Conservation (phyloP, 2,888 invertebrate species). For the Harpalus rubripes region DNA sequence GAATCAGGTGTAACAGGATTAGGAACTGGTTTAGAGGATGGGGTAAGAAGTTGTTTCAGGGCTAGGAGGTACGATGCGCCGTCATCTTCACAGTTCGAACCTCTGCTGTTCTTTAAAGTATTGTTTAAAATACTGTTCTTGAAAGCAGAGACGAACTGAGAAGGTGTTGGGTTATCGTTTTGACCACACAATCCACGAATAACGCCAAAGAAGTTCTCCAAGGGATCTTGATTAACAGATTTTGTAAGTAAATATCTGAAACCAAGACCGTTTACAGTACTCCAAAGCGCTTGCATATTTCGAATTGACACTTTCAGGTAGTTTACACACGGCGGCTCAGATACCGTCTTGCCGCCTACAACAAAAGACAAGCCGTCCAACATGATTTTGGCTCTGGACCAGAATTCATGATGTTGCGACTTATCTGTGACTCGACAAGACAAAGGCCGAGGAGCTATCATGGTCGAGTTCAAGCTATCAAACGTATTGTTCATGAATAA, state of each 20-base stretch:
- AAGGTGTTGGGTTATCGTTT: conserved; percentile 8
- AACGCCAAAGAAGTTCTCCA: conserved; percentile 2
- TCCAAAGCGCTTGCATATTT: background rate
- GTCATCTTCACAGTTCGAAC: conserved; percentile 44
- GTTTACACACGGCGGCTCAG: background rate
- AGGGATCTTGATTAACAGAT: background rate
- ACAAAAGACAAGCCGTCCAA: background rate
- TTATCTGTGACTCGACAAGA: background rate
- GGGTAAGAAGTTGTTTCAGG: background rate
- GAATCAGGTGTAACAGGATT: background rate
- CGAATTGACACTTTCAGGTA: background rate
- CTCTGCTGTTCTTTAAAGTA: conserved; percentile 10
- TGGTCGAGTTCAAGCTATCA: conserved; percentile 24
- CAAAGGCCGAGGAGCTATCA: background rate
- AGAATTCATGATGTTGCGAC: conserved; percentile 13
- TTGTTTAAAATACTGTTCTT: background rate
- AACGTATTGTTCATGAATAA: conserved; percentile 32
- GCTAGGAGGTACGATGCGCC: conserved; percentile 2
- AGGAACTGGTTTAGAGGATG: background rate
- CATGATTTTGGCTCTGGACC: conserved; percentile 7
- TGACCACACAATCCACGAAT: background rate
- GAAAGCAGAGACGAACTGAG: conserved; percentile 23
- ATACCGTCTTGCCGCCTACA: background rate
- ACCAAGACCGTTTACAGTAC: conserved; percentile 23
- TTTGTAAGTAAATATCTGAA: background rate